Percentiles rank a stretch among this genome's conserved stretches.
These are phyloP conservation scores for Apolygus lucorum DNA, from an alignment of 1,140 invertebrate genomes.

Conservation along the genomic window DNA sequence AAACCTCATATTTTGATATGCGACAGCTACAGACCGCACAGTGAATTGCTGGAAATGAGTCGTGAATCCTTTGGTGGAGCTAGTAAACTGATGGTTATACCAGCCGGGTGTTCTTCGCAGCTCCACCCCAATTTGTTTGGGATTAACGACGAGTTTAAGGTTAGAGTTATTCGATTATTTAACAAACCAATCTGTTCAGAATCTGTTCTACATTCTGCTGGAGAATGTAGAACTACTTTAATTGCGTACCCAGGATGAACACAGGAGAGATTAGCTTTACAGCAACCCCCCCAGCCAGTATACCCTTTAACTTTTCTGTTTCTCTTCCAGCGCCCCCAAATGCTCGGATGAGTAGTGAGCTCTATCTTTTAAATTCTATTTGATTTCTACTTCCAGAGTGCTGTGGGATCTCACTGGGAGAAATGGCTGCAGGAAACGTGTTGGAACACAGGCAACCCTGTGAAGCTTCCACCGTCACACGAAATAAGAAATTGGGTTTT, in stretches of 20 bases:
- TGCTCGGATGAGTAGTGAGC: too few species aligned
- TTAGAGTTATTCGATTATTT: too few species aligned
- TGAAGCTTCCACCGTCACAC: not conserved
- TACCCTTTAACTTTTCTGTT: too few species aligned
- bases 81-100: constrained; percentile 21
- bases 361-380: too few species aligned
- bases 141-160: constrained; percentile 23
- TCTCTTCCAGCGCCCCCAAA: too few species aligned
- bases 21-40: constrained; percentile 22
- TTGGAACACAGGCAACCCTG: not conserved
- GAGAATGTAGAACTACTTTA: too few species aligned
- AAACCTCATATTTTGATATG: constrained; percentile 7
- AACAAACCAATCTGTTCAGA: too few species aligned
- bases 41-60: constrained; percentile 6
- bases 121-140: constrained; percentile 22
- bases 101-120: constrained; percentile 18
- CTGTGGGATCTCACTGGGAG: not conserved
- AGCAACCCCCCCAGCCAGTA: too few species aligned
- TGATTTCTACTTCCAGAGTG: not conserved
- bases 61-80: not conserved
- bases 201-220: too few species aligned
- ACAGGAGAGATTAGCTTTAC: too few species aligned
- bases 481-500: not conserved
- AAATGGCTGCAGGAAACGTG: constrained; percentile 7
- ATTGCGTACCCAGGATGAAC: too few species aligned